Evolutionary conservation across 1,140 invertebrate genomes (phyloP), one percentile per base, ranked within the genome.

Genomic region (Papilio polytes): DNA sequence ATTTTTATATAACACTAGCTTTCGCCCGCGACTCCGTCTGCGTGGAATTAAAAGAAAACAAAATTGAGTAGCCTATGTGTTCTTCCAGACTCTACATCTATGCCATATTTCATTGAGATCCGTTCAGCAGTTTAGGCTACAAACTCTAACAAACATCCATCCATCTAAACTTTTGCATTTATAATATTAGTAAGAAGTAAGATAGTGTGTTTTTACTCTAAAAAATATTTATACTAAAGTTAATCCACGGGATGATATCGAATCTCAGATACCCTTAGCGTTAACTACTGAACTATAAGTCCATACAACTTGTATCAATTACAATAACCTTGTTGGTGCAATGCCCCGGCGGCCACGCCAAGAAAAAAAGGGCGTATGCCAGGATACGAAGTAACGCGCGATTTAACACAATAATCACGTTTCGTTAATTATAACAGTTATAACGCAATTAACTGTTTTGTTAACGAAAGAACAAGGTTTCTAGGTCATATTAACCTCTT

Each of bases 331-430:
- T 53, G 2, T 53, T 53, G 4, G 51, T n/a, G 4, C 51, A n/a
- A 7, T 53, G 51, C 51, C 51, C 51, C 51, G 18, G 18, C 51
- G 51, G 51, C 51, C 51, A 53, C 51, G 51, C 51, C 51, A 53
- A 53, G 51, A 53, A 51, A 53, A 53, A 53, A 53, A 53, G 51
- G 51, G 51, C 51, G 51, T 53, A 18, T n/a, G 53, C 53, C 53
- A 56, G 53, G 53, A 56, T 56, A 18, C 18, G 18, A 4, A n/a
- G 53, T 56, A 56, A 56, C 53, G 53, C 53, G 18, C 53, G 53
- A 56, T 56, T 56, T 56, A n/a, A 56, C 53, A 56, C 53, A 56
- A 56, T 56, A 56, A 56, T 56, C 18, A 56, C 53, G 18, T 53
- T 53, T 53, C 18, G 51, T 56, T 56, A 56, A 56, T 56, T 56